Base-by-base conservation (phyloP, 2,888 invertebrate species). In the Trachelus tabidus region DNA sequence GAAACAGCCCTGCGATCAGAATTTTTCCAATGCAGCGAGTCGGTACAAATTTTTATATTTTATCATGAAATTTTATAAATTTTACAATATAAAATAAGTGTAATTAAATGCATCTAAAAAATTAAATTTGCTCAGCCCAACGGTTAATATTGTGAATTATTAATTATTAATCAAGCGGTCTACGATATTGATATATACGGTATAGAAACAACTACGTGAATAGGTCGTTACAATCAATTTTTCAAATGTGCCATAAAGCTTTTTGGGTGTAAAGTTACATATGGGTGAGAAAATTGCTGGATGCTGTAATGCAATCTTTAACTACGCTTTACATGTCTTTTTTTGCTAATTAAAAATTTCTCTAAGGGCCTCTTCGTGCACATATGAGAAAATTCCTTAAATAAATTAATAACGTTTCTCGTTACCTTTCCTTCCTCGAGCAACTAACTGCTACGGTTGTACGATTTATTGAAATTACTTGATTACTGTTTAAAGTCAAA, bases 1-100 rank as follows among this genome's bases (percentile, higher is more conserved):
- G 98, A 98, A 68, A 96, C 95, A 9, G 98, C 97, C 90, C 98
- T 97, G 87, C 56, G 89, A 83, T 79, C 82, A 83, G 83, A 84
- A 84, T 68, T 56, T 23, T 11, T 30, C 30, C 34, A 35, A 34
- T 34, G 35, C 35, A 74, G 34, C 30, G 0, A 3, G 6, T 33
- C 34, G 31, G 30, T 30, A 34, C 71, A 2, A 56, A 56, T 23
- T 23, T 56, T 23, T 1, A 56, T 9, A 15, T 23, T 56, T 56
- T 23, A 23, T 23, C 9, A 23, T 9, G 23, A 9, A 15, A 9
- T 23, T 23, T 56, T 23, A 23, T 40, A 40, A 40, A 15, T 40
- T 40, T 40, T 56, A 56, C 0, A 9, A 56, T 56, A 23, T 56
- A 9, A 56, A 23, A 56, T 6, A 23, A 9, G 23, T 23, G 9